Base-by-base conservation (phyloP, 2,888 invertebrate species). In the Torymus tubicola region DNA sequence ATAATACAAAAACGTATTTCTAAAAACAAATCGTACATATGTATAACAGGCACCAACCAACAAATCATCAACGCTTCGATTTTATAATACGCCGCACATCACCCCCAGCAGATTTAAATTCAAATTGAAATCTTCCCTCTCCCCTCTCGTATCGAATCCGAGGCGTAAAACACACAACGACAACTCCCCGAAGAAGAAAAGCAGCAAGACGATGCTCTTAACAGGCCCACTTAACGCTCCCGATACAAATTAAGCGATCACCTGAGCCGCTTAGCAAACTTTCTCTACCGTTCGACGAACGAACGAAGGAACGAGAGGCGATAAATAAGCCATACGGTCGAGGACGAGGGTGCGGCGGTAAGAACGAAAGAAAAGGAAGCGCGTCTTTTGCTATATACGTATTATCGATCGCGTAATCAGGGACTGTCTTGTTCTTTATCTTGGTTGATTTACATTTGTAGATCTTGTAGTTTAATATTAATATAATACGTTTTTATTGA, bases 351-450 rank as follows among this genome's bases (percentile, higher is more conserved):
- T 24, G 52, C 21, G 12, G 10, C 52, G 12, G 10, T 24, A 18
- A 18, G 21, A 53, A 42, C 8, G 53, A 67, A 21, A 53, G 42
- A 68, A 61, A 2, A 67, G 13, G 58, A 74, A 21, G 67, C 50
- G 11, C n/a, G 14, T 50, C 60, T 42, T 8, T 24, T 42, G 18
- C 10, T 58, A 13, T 21, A 21, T 21, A 21, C 53, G 53, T 67
- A 67, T 24, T 60, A 75, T 75, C 75, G 67, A 75, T 75, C 14
- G 67, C 52, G 67, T 58, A 74, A 74, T 74, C 65, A 65, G 42
- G 42, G 42, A 1, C 42, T 42, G 42, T 42, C 42, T 42, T 42
- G 1, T 42, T 42, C 42, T 5, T 42, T 42, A 42, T 42, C 42
- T 42, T 42, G 42, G 5, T 42, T 8, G 42, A 42, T 42, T 5